Base-by-base conservation (phyloP, 2,888 invertebrate species). In the Tyria jacobaeae region DNA sequence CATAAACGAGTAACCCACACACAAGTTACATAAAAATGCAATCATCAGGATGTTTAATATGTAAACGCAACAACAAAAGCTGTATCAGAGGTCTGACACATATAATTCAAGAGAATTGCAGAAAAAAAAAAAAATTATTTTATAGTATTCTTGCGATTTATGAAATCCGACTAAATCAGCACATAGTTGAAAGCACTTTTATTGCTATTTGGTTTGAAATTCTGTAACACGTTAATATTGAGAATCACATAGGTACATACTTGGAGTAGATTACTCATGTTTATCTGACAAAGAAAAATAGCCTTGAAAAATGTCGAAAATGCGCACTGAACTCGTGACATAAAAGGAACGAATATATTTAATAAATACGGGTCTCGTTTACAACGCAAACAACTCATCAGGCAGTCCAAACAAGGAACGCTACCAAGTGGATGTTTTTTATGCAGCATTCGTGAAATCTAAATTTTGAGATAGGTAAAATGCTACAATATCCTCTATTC, bases 311-410 rank as follows among this genome's bases (percentile, higher is more conserved):
- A 27, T 51, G 24, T 67, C 44, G 57, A 62, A 61, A 21, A 68
- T 48, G 54, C 65, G 53, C 50, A 54, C 57, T 55, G 50, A 69
- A 65, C 66, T 64, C 51, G 15, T 48, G 55, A 68, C 66, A 73
- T 71, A 73, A 65, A 73, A 73, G 72, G 53, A 68, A 68, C 52
- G 72, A 71, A 76, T 79, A 78, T 75, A 76, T 79, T 75, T 78
- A 75, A 79, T 82, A 86, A 87, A 86, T 88, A 87, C 86, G 87
- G 85, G 83, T 82, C 82, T 88, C 87, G 88, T 89, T 89, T 84
- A 85, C 87, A 86, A 85, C 64, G 82, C 83, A 89, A 89, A 89
- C 89, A 89, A 78, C 86, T 90, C 89, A 88, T 90, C 90, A 90
- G 86, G 66, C 75, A 85, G 80, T 80, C 70, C 86, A 88, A 89